Evolutionary conservation across 2,113 vertebrate species (phyloP).

Genomic region (Amia ocellicauda): DNA sequence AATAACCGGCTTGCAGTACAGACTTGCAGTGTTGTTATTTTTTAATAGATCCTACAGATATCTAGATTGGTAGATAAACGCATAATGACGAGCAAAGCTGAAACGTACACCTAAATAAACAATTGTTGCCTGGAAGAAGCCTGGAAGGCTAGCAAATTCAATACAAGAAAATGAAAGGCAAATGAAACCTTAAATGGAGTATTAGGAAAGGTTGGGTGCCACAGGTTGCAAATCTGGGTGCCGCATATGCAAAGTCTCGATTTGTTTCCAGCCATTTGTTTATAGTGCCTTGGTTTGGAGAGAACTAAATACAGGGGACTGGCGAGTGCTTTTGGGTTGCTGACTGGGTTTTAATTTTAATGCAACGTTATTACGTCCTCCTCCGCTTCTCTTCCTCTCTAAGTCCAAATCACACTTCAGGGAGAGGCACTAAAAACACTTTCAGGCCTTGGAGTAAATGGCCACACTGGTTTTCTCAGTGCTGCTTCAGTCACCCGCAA

Average conservation of each 20-base stretch:
- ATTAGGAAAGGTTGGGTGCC: constrained; percentile 30
- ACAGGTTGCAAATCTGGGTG: constrained; percentile 36
- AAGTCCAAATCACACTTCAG: constrained; percentile 16
- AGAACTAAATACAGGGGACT: constrained; percentile 13
- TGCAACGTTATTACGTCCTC: not conserved
- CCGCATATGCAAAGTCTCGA: constrained; percentile 41
- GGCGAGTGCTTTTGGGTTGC: constrained; percentile 1
- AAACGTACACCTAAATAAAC: too few relatives aligned
- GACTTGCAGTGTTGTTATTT: too few relatives aligned
- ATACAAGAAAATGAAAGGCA: constrained; percentile 44
- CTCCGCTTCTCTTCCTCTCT: not conserved
- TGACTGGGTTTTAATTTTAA: constrained; percentile 12
- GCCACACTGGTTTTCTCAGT: constrained; percentile 11
- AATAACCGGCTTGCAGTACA: too few relatives aligned
- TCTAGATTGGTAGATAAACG: too few relatives aligned
- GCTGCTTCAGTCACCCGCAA: constrained; percentile 15
- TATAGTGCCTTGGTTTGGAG: constrained; percentile 18
- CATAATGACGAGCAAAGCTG: too few relatives aligned
- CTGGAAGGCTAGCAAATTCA: too few relatives aligned
- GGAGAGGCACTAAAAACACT: constrained; percentile 22
- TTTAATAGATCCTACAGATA: too few relatives aligned
- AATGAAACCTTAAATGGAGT: constrained; percentile 34
- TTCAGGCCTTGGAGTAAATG: constrained; percentile 16
- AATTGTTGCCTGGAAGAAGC: too few relatives aligned
- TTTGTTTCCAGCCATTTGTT: constrained; percentile 42